phyloP scores from a whole-genome alignment of 2,113 vertebrate species.

The Alaudala cheleensis region DNA sequence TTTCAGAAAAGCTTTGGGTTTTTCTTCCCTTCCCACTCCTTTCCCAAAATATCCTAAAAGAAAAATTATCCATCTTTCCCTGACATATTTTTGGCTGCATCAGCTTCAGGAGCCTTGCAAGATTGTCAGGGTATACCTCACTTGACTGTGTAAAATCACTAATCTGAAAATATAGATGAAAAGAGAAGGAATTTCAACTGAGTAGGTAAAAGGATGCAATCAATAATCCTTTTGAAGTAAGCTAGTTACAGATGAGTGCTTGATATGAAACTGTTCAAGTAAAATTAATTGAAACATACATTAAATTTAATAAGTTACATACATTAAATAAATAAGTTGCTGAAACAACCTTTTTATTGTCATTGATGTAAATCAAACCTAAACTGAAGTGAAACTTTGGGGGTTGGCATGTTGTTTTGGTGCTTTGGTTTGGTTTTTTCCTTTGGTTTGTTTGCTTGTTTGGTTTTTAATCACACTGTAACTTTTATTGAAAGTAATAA shows the following conservation, averaged over 20 bases:
- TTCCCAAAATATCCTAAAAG: background rate
- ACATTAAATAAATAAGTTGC: background rate
- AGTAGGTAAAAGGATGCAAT: background rate
- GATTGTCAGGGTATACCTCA: background rate
- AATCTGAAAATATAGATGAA: background rate
- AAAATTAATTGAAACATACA: background rate
- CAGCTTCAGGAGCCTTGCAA: background rate
- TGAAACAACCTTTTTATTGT: background rate
- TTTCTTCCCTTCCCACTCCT: background rate
- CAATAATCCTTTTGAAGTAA: background rate
- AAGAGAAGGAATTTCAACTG: background rate
- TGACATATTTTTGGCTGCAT: background rate
- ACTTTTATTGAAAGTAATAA: constrained; percentile 20
- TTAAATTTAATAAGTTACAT: background rate
- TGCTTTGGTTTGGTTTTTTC: background rate
- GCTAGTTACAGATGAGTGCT: background rate
- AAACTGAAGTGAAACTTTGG: background rate
- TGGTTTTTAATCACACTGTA: background rate
- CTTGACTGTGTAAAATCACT: background rate
- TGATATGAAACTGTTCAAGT: background rate
- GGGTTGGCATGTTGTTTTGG: background rate
- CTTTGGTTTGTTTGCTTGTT: background rate
- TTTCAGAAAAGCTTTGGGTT: background rate
- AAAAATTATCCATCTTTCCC: background rate
- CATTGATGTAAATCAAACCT: background rate